Conservation (phyloP, 2,888 invertebrate species). For the Erebia ligea region DNA sequence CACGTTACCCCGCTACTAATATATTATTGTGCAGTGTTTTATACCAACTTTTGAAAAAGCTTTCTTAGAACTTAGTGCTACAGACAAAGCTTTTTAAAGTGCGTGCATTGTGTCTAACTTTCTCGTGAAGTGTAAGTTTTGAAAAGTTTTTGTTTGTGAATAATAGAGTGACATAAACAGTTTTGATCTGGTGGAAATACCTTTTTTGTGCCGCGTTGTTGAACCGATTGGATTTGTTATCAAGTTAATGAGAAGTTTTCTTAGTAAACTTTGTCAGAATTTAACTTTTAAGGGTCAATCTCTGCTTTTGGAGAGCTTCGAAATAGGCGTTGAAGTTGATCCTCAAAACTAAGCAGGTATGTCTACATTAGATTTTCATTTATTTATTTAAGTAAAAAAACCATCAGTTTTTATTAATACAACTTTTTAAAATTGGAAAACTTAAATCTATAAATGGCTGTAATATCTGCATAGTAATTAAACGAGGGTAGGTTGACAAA, state of each 20-base stretch:
- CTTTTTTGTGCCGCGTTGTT: slow-evolving; percentile 54
- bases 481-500: too few species aligned
- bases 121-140: slow-evolving; percentile 70
- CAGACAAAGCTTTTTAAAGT: slow-evolving; percentile 32
- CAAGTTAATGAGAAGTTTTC: slow-evolving; percentile 51
- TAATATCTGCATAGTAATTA: too few species aligned
- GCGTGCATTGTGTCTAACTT: slow-evolving; percentile 40
- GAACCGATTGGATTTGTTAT: slow-evolving; percentile 52
- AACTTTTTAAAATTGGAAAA: too few species aligned
- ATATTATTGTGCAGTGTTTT: slow-evolving; percentile 66
- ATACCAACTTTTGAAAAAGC: slow-evolving; percentile 46
- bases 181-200: slow-evolving; percentile 41
- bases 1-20: slow-evolving; percentile 64
- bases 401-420: too few species aligned
- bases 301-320: slow-evolving; percentile 9
- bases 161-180: slow-evolving; percentile 59
- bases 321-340: background rate
- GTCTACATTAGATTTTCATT: background rate
- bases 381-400: too few species aligned
- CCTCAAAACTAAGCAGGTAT: slow-evolving; percentile 16
- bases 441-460: too few species aligned
- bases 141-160: slow-evolving; percentile 52
- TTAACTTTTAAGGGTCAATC: slow-evolving; percentile 25
- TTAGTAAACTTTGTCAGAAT: slow-evolving; percentile 47
- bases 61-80: slow-evolving; percentile 38